A percentile compares a stretch with the other conserved stretches of the same genome.
Evolutionary conservation across 2,888 invertebrate genomes (phyloP).

Genomic region (Electrophaes corylata): DNA sequence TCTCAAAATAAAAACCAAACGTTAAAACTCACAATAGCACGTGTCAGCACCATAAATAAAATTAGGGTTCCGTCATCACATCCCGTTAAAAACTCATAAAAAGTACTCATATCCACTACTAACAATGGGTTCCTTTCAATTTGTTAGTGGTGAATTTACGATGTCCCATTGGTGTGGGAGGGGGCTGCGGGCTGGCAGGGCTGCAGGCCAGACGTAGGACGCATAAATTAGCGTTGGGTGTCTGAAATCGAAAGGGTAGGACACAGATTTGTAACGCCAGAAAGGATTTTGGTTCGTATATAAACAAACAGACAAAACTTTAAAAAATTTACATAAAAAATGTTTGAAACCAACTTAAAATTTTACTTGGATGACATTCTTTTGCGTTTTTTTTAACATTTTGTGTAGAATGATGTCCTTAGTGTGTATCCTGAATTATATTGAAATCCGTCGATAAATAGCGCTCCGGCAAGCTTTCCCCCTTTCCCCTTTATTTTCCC

Average conservation of each 20-base stretch:
- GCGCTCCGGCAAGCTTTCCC: no score
- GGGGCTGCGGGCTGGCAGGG: constrained; percentile 30
- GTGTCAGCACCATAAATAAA: constrained; percentile 74
- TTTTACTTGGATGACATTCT: no score
- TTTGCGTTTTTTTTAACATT: no score
- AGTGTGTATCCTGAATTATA: no score
- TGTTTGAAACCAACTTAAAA: no score
- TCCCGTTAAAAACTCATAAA: constrained; percentile 58
- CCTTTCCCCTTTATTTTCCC: no score
- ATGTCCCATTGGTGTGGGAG: constrained; percentile 48
- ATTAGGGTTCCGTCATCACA: constrained; percentile 64
- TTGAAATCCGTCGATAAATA: no score
- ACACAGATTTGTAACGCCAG: constrained; percentile 50
- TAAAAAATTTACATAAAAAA: no score
- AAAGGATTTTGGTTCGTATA: no score
- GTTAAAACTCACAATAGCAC: constrained; percentile 53
- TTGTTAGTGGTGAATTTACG: constrained; percentile 64
- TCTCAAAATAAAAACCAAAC: constrained; percentile 38
- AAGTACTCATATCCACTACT: constrained; percentile 48
- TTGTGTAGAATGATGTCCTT: no score
- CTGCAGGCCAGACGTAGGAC: constrained; percentile 62
- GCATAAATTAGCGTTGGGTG: constrained; percentile 72
- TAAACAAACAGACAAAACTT: no score
- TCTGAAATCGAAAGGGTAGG: constrained; percentile 56
- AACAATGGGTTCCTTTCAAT: constrained; percentile 65